Conservation (phyloP, 2,888 invertebrate genomes). For the Dynastes grantii region DNA sequence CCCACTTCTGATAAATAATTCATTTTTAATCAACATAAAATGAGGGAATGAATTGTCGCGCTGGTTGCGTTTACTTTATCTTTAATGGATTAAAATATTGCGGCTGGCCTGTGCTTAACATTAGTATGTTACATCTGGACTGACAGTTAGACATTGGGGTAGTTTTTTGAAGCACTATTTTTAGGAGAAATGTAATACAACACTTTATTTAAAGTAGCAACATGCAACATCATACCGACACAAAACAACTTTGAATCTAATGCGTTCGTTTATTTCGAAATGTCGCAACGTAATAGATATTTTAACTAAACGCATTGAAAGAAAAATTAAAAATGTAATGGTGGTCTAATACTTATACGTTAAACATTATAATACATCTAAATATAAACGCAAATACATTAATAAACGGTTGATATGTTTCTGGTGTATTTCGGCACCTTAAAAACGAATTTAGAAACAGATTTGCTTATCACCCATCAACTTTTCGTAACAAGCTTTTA, state of each 20-base stretch:
- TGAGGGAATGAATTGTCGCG: constrained; percentile 39
- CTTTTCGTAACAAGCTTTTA: no score
- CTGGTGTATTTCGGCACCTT: no score
- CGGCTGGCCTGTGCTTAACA: constrained; percentile 20
- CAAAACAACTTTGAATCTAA: not conserved
- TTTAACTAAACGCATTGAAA: no score
- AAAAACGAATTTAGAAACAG: no score
- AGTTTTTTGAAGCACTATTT: constrained; percentile 10
- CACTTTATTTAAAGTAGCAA: constrained; percentile 12
- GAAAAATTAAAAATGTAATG: no score
- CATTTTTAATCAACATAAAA: constrained; percentile 53
- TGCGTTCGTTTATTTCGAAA: not conserved
- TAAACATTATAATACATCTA: no score
- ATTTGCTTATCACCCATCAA: no score
- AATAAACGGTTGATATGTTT: no score
- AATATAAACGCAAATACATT: no score
- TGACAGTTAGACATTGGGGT: constrained; percentile 1
- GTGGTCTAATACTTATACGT: no score
- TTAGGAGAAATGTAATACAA: constrained; percentile 3
- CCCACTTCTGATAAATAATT: constrained; percentile 51
- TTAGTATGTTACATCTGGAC: not conserved
- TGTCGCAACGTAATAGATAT: not conserved
- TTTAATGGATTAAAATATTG: constrained; percentile 43
- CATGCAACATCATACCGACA: not conserved
- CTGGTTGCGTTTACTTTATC: constrained; percentile 29